A percentile compares a stretch with the other conserved stretches of the same genome.
Conservation (phyloP, 2,797 vertebrate genomes). For the Poliocrania exsul region DNA sequence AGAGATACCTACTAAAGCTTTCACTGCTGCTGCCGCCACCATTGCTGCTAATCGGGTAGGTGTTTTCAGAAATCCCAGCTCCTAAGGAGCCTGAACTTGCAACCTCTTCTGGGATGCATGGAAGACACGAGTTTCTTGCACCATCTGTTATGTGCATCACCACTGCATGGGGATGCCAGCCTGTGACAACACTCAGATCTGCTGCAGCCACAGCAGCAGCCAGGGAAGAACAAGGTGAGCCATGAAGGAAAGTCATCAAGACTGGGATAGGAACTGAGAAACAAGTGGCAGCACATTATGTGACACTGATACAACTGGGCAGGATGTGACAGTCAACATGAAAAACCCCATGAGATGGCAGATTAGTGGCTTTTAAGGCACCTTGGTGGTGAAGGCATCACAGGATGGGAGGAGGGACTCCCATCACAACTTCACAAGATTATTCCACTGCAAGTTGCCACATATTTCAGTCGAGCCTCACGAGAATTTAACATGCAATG, state of each 20-base stretch:
- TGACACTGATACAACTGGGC: background rate
- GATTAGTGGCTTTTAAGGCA: background rate
- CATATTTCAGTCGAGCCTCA: rapidly evolving
- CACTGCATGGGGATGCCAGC: background rate
- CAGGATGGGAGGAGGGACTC: background rate
- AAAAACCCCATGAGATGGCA: background rate
- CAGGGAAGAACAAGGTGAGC: background rate
- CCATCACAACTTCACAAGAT: rapidly evolving
- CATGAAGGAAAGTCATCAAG: background rate
- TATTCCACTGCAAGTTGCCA: background rate
- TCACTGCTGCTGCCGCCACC: background rate
- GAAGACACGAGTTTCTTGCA: background rate
- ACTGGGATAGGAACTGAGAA: background rate
- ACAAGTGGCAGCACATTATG: background rate
- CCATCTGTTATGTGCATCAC: background rate
- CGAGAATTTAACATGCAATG: rapidly evolving
- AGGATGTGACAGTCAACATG: background rate
- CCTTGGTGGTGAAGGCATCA: background rate
- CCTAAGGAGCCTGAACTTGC: background rate
- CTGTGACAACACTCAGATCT: background rate
- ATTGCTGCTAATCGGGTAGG: background rate
- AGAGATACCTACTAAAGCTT: slow-evolving; percentile 12
- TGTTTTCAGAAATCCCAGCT: background rate
- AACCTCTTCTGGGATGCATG: background rate
- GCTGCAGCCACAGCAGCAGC: background rate